Evolutionary conservation across 2,113 vertebrate genomes (phyloP), one percentile per base, ranked within the genome.

Genomic region (Syrrhaptes paradoxus): DNA sequence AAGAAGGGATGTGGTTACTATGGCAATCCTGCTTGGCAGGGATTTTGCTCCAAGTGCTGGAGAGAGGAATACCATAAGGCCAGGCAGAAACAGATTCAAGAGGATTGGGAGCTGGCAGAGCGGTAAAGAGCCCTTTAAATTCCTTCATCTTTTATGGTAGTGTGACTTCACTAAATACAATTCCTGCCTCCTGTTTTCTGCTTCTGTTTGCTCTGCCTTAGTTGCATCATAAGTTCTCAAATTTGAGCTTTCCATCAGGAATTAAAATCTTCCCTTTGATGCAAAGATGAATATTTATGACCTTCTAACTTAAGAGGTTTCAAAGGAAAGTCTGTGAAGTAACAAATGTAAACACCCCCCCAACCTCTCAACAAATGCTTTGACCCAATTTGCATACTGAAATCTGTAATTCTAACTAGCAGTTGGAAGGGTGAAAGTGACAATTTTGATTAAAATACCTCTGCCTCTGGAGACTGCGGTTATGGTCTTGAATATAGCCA

Each of bases 1-100:
- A 99, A 97, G 95, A 99, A 99, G 96, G 99, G 99, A 98, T 99
- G 99, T 72, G 99, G 99, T 87, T 99, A 99, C 98, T 99, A 99
- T 65, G 99, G 99, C 92, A 99, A 99, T 96, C 97, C 98, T 13
- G 98, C 98, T 26, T 99, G 99, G 99, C 98, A 99, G 84, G 99
- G 99, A 16, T 98, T 99, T 75, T 99, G 99, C 96, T 99, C 99
- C 84, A 99, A 99, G 96, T 99, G 99, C 97, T 99, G 99, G 99
- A 97, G 99, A 81, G 99, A 99, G 85, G 99, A 99, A 84, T 99
- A 99, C 95, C 99, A 99, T 70, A 98, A 98, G 96, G 98, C 98
- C 57, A 98, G 97, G 94, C 98, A 99, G 98, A 99, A 98, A 86
- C 99, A 99, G 97, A 99, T 99, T 59, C 98, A 99, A 86, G 99